Conservation (phyloP, 2,797 vertebrate species). For the Halcyon chelicuti region DNA sequence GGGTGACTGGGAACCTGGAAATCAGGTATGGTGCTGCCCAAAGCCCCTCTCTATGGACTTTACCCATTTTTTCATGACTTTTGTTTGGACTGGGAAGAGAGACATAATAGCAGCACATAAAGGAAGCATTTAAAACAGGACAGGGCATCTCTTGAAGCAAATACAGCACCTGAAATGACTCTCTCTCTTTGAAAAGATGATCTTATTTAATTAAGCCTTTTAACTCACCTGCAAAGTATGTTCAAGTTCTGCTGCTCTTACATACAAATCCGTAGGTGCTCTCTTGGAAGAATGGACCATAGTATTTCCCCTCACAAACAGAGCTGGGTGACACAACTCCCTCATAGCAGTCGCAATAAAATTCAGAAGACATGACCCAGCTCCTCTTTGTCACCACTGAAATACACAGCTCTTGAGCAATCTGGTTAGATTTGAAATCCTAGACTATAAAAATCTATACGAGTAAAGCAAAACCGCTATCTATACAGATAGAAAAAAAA, state of each 20-base stretch:
- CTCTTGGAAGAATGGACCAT: neutral
- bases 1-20: neutral
- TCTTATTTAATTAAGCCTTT: neutral
- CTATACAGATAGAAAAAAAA: neutral
- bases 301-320: neutral
- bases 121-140: neutral
- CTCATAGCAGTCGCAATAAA: fast-evolving
- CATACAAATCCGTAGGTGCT: neutral
- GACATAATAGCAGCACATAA: neutral
- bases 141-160: neutral
- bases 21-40: neutral
- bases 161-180: neutral
- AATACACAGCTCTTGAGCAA: neutral
- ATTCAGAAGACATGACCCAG: neutral
- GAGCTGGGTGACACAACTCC: neutral
- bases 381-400: neutral
- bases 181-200: neutral
- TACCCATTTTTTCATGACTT: neutral
- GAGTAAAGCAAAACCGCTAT: neutral
- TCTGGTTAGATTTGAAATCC: neutral
- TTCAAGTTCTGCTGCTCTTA: neutral
- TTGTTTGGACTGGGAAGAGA: neutral
- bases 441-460: neutral
- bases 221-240: neutral
- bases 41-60: neutral